phyloP scores from a whole-genome alignment of 1,140 invertebrate species.

The Lepidurus couesii region DNA sequence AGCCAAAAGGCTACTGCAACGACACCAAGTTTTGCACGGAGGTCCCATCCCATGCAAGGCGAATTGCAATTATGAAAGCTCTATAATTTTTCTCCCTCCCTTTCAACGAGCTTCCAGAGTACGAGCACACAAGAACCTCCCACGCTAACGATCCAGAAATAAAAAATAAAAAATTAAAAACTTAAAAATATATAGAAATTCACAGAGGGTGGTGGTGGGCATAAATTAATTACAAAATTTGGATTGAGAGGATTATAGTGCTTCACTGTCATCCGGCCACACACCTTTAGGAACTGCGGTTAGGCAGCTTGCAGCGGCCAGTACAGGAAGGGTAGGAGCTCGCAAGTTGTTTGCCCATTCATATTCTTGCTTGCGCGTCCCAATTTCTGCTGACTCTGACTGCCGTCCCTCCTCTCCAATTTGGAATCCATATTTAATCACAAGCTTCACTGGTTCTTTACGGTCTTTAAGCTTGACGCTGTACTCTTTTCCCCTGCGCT shows the following conservation, averaged over 20 bases:
- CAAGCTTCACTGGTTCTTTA: conserved; percentile 15
- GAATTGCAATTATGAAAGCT: too few species aligned
- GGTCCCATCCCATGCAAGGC: too few species aligned
- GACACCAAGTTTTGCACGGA: too few species aligned
- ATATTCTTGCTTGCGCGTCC: conserved; percentile 15
- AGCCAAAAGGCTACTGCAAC: not conserved
- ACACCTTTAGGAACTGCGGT: not conserved
- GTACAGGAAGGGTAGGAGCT: not conserved
- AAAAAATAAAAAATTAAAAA: too few species aligned
- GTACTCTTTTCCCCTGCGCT: not conserved
- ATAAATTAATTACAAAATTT: not conserved
- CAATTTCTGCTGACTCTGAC: conserved; percentile 8
- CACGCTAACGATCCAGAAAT: too few species aligned
- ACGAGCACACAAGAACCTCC: too few species aligned
- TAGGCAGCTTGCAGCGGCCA: not conserved
- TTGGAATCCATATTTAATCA: conserved; percentile 22
- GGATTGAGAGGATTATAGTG: not conserved
- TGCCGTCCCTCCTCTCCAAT: not conserved
- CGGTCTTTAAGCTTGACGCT: not conserved
- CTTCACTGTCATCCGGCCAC: not conserved
- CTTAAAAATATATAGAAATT: too few species aligned
- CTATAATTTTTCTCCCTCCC: too few species aligned
- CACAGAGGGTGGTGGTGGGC: too few species aligned
- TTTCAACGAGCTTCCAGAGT: too few species aligned
- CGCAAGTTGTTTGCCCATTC: conserved; percentile 13